Conservation (phyloP, 1,140 invertebrate genomes). For the Brachionus angularis region DNA sequence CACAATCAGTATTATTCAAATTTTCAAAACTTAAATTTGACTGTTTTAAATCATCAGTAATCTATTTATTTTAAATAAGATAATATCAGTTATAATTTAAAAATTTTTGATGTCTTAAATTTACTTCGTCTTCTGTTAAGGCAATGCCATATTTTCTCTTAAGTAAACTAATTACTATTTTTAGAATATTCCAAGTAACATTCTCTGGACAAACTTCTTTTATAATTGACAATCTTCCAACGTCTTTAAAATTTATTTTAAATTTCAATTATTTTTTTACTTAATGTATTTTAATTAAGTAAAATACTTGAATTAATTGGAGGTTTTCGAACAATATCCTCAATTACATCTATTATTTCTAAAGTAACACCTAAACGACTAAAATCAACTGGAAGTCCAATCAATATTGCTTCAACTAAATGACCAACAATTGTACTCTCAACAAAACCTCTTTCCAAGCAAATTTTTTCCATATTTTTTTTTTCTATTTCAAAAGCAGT, state of each 20-base stretch:
- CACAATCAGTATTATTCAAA: too few species aligned
- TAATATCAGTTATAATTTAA: too few species aligned
- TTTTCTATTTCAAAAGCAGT: neutral
- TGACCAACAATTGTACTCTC: neutral
- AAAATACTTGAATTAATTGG: neutral
- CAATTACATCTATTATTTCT: neutral
- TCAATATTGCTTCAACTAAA: neutral
- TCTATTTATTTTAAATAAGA: too few species aligned
- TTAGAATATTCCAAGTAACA: neutral
- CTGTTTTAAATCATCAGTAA: too few species aligned
- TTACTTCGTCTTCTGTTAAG: too few species aligned
- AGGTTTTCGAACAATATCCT: neutral
- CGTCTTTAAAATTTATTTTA: neutral
- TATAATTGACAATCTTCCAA: neutral
- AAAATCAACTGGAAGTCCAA: neutral
- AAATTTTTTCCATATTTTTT: neutral
- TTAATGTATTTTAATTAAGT: neutral
- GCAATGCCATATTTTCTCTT: neutral
- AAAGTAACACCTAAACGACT: neutral
- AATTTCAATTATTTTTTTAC: too few species aligned
- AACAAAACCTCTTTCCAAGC: neutral
- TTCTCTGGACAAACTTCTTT: neutral
- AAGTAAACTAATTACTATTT: neutral
- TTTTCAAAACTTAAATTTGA: too few species aligned
- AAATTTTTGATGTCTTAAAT: too few species aligned